Evolutionary conservation across 2,797 vertebrate species (phyloP).

Genomic region (Clarias platycephalus): DNA sequence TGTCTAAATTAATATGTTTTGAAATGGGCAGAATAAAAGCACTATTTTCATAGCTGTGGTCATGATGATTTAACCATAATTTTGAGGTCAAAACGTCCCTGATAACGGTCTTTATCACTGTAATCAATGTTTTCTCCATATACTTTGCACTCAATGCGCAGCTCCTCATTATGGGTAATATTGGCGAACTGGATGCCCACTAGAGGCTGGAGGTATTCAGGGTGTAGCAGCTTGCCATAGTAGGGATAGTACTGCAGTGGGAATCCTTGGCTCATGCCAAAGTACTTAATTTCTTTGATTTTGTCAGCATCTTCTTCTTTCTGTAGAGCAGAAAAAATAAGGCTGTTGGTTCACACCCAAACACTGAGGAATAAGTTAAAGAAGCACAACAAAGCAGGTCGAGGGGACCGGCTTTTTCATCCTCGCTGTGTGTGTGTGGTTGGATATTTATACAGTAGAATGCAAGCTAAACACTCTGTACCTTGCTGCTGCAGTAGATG

Average conservation of each 20-base stretch:
- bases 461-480: constrained; percentile 54
- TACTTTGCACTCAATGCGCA: constrained; percentile 92
- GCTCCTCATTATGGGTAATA: constrained; percentile 73
- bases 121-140: constrained; percentile 87
- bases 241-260: constrained; percentile 97
- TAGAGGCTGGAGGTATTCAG: constrained; percentile 90
- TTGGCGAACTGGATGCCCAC: constrained; percentile 92
- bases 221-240: constrained; percentile 89
- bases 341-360: not conserved
- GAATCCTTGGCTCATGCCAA: constrained; percentile 80
- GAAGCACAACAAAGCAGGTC: not conserved
- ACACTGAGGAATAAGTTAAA: not conserved
- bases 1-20: constrained; percentile 70
- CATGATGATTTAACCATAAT: constrained; percentile 88
- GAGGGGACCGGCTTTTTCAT: not conserved
- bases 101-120: constrained; percentile 96
- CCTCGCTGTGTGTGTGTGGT: not conserved
- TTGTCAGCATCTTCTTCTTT: constrained; percentile 79
- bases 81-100: constrained; percentile 98
- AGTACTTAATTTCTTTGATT: constrained; percentile 80
- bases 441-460: not conserved
- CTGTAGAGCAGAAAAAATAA: constrained; percentile 64
- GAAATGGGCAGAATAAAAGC: constrained; percentile 73
- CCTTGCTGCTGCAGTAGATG: constrained; percentile 85
- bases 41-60: constrained; percentile 80